Percentiles rank a stretch among this genome's conserved stretches.
Evolutionary conservation across 1,140 invertebrate genomes (phyloP).

Genomic region (Scaptomyza graminum): DNA sequence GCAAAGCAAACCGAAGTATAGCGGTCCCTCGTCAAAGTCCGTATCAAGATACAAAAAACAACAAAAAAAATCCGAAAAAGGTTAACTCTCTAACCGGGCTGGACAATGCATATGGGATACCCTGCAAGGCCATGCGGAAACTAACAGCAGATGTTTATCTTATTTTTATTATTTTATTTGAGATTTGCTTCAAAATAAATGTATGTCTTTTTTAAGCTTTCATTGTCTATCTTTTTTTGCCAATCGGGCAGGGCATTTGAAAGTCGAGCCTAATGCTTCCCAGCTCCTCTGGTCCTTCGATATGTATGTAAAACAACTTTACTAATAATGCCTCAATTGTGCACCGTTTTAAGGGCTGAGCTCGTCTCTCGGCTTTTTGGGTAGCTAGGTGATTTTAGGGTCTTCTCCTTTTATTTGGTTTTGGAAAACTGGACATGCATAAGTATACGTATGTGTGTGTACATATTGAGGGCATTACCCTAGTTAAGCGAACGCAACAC

Average conservation of each 20-base stretch:
- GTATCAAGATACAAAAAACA: slow-evolving; percentile 36
- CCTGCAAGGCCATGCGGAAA: slow-evolving; percentile 5
- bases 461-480: slow-evolving; percentile 63
- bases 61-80: slow-evolving; percentile 30
- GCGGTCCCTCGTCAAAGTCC: slow-evolving; percentile 66
- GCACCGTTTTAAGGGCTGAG: slow-evolving; percentile 42
- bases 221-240: background rate
- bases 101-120: slow-evolving; percentile 16
- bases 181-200: too few species aligned
- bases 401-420: slow-evolving; percentile 3
- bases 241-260: background rate
- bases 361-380: slow-evolving; percentile 9
- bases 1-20: slow-evolving; percentile 23
- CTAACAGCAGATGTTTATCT: too few species aligned
- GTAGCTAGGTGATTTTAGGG: slow-evolving; percentile 28
- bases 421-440: slow-evolving; percentile 35
- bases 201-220: background rate
- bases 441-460: background rate
- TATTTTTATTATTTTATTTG: too few species aligned
- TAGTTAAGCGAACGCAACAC: slow-evolving; percentile 53
- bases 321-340: slow-evolving; percentile 83
- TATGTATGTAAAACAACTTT: slow-evolving; percentile 71
- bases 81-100: slow-evolving; percentile 31
- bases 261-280: background rate
- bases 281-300: too few species aligned